Evolutionary conservation across 2,113 vertebrate genomes (phyloP).

Genomic region (Lathamus discolor): DNA sequence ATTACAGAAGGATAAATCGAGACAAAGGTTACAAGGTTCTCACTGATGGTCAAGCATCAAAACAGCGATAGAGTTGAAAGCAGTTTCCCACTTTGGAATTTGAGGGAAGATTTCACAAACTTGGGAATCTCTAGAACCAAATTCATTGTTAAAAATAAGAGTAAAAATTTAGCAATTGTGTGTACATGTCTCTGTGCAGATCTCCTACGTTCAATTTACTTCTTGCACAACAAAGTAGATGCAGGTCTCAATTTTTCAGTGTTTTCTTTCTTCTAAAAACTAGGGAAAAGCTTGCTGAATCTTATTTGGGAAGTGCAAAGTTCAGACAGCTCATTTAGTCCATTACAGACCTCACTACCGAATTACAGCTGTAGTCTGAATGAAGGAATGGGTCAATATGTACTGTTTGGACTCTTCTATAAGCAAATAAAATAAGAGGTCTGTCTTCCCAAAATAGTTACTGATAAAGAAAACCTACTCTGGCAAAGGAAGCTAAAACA

Average conservation of each 20-base stretch:
- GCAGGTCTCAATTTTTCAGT: neutral
- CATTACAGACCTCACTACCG: neutral
- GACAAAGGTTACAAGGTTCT: too few species aligned
- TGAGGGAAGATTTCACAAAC: neutral
- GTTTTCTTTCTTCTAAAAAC: neutral
- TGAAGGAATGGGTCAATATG: neutral
- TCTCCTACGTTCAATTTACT: neutral
- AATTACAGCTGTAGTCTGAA: neutral
- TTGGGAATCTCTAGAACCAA: neutral
- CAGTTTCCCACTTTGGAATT: too few species aligned
- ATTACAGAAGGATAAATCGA: too few species aligned
- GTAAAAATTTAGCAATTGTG: neutral
- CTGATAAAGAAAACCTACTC: neutral
- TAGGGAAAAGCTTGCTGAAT: neutral
- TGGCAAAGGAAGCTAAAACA: neutral
- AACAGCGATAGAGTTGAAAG: too few species aligned
- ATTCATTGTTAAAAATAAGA: neutral
- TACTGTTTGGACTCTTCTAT: neutral
- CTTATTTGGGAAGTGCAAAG: neutral
- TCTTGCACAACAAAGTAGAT: neutral
- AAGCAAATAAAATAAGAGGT: neutral
- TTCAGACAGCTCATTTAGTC: neutral
- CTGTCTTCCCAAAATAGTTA: neutral
- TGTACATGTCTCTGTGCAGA: accelerated
- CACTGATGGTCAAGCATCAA: too few species aligned